Conservation (phyloP, 2,797 vertebrate genomes). For the Brotula barbata region DNA sequence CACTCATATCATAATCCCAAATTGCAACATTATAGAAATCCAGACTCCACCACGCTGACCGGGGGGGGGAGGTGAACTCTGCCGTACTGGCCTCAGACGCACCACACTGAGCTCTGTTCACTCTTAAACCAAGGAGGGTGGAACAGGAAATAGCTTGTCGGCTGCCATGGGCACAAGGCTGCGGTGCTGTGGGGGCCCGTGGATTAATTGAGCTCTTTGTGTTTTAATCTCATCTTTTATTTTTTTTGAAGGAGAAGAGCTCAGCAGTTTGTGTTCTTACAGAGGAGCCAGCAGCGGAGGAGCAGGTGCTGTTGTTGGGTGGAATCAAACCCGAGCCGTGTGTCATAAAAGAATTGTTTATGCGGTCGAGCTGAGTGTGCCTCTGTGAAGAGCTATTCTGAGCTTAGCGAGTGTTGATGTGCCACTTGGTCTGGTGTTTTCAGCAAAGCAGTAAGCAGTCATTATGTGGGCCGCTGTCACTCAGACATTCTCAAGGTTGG, state of each 20-base stretch:
- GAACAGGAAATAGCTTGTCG: slow-evolving; percentile 76
- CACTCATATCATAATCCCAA: slow-evolving; percentile 19
- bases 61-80: slow-evolving; percentile 44
- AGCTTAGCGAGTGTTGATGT: slow-evolving; percentile 60
- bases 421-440: slow-evolving; percentile 52
- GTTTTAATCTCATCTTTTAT: slow-evolving; percentile 46
- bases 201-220: slow-evolving; percentile 73
- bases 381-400: slow-evolving; percentile 60
- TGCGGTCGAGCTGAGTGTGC: slow-evolving; percentile 25
- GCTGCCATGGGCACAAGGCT: slow-evolving; percentile 50
- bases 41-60: slow-evolving; percentile 16
- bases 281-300: background rate
- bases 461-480: slow-evolving; percentile 69
- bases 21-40: slow-evolving; percentile 29
- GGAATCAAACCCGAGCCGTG: background rate
- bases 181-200: slow-evolving; percentile 30
- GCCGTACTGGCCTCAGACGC: slow-evolving; percentile 18
- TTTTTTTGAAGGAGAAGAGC: background rate
- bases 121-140: slow-evolving; percentile 66
- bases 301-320: slow-evolving; percentile 33
- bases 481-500: slow-evolving; percentile 41
- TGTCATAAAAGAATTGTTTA: slow-evolving; percentile 47
- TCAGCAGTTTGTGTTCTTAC: background rate
- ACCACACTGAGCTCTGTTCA: slow-evolving; percentile 65
- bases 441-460: slow-evolving; percentile 37